Base-by-base conservation (phyloP, 2,888 invertebrate species). In the Brassicogethes aeneus region DNA sequence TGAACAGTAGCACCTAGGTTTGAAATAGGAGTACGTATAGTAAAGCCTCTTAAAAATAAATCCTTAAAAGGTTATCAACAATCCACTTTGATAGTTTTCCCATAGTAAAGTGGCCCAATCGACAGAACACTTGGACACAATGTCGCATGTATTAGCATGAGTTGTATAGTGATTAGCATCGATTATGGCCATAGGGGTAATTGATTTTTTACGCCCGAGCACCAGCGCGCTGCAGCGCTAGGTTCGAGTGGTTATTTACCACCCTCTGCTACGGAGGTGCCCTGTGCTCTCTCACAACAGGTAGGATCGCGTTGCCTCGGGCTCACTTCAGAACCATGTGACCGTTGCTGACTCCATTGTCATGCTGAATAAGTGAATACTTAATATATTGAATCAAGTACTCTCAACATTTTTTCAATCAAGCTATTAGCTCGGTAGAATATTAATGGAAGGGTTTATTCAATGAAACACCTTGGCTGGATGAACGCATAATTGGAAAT, bases 221-320 rank as follows among this genome's bases (percentile, higher is more conserved):
- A 40, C 44, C 49, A 44, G 32, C 43, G 37, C 23, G 13, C 37
- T 37, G 42, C 49, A 44, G 32, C 43, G 37, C 23, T 17, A 36
- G 16, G 17, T n/a, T 29, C 34, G 36, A 50, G 47, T 40, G 44
- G 44, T 42, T 45, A 43, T 47, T 43, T 45, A 37, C 37, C 43
- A 29, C 43, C 46, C 46, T 46, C 43, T 42, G 45, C 33, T 44
- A 34, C 30, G 42, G 41, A 44, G 44, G 46, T 42, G 43, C 41
- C 43, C 43, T 51, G 45, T 44, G 44, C 29, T 41, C n/a, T n/a
- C n/a, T n/a, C 52, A 51, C 54, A 53, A 52, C 53, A 54, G 54
- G 54, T 54, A 23, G 23, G 23, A 54, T 47, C 54, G 44, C 43
- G 41, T 50, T 41, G 51, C 54, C 52, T 39, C 36, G 44, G 48